Conservation (phyloP, 2,113 vertebrate genomes). For the Elachura formosa region DNA sequence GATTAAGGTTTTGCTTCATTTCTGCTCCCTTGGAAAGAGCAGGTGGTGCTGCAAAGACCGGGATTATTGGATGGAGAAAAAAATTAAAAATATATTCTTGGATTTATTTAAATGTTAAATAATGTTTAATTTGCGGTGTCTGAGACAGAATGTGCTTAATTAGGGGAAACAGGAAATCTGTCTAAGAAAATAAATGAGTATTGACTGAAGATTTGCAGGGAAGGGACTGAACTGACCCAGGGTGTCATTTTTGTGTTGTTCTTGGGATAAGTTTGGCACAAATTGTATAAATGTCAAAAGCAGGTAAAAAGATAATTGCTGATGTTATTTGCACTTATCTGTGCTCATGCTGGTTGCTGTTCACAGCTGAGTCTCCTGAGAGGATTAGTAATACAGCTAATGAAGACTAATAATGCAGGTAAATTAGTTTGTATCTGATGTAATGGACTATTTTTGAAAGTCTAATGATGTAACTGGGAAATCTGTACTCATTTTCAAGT, state of each 20-base stretch:
- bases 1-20: background rate
- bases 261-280: background rate
- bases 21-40: background rate
- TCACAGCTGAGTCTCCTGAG: background rate
- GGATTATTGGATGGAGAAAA: background rate
- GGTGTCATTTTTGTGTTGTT: background rate
- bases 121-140: background rate
- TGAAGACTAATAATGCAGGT: constrained; percentile 17
- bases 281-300: background rate
- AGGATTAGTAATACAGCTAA: background rate
- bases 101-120: background rate
- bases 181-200: background rate
- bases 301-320: background rate
- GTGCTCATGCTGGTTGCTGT: background rate
- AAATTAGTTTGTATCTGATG: constrained; percentile 1
- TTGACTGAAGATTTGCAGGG: background rate
- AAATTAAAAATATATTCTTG: background rate
- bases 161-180: background rate
- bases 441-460: background rate
- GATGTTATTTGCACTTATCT: background rate
- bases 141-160: background rate
- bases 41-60: background rate
- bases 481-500: constrained; percentile 3
- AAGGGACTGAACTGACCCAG: background rate
- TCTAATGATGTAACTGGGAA: background rate